phyloP scores from a whole-genome alignment of 2,888 invertebrate genomes.

The Miltochrista miniata region DNA sequence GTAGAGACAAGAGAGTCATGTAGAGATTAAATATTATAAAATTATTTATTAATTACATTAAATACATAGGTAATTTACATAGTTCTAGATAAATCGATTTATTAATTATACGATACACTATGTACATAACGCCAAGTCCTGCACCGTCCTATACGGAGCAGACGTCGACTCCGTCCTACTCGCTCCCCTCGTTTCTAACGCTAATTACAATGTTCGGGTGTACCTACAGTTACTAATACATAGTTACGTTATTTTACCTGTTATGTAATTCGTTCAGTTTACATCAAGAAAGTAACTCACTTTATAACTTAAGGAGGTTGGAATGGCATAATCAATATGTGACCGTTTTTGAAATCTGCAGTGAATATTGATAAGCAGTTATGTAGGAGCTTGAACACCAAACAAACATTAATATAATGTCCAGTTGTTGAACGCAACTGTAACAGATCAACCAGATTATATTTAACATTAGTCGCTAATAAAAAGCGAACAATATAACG shows the following conservation, averaged over 20 bases:
- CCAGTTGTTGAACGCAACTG: too few species aligned
- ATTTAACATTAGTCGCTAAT: too few species aligned
- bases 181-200: conserved; percentile 17
- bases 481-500: too few species aligned
- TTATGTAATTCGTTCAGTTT: conserved; percentile 74
- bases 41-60: conserved; percentile 37
- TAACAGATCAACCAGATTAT: too few species aligned
- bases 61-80: conserved; percentile 46
- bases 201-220: conserved; percentile 14
- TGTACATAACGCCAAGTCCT: conserved; percentile 43
- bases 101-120: conserved; percentile 37
- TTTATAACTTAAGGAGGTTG: too few species aligned
- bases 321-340: too few species aligned
- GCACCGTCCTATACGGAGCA: too few species aligned
- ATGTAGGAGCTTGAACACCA: too few species aligned
- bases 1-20: conserved; percentile 66
- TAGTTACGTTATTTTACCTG: conserved; percentile 60
- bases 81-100: conserved; percentile 40
- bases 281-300: conserved; percentile 21
- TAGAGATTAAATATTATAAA: conserved; percentile 47
- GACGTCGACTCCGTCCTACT: conserved; percentile 6
- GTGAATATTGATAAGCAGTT: too few species aligned
- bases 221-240: conserved; percentile 33
- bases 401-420: too few species aligned
- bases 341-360: too few species aligned